A percentile compares a stretch with the other conserved stretches of the same genome.
phyloP scores from a whole-genome alignment of 2,888 invertebrate species.

The Troides helena region DNA sequence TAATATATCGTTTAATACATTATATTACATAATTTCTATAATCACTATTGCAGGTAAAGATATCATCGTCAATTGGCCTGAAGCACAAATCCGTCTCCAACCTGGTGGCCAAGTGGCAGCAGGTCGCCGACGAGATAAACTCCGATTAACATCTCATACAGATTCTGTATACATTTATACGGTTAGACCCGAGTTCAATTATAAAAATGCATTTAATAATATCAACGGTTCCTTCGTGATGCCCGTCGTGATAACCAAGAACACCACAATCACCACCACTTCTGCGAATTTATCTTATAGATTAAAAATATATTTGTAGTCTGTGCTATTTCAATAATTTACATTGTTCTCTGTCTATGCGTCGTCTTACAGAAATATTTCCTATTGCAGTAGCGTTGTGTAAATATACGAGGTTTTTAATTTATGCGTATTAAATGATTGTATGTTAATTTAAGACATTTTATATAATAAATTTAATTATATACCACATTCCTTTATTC shows the following conservation, averaged over 20 bases:
- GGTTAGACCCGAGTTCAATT: too few species aligned
- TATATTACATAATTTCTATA: too few species aligned
- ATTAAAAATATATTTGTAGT: not conserved
- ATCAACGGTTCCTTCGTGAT: too few species aligned
- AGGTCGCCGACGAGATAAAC: conserved; percentile 78
- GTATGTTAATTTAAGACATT: not conserved
- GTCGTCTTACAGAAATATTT: not conserved
- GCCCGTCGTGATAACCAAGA: too few species aligned
- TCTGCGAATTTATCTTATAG: not conserved
- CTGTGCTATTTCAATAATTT: not conserved
- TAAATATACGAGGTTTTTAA: not conserved
- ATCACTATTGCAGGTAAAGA: conserved; percentile 58
- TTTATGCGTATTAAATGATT: not conserved
- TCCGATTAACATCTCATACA: conserved; percentile 50
- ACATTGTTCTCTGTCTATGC: not conserved
- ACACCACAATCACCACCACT: too few species aligned
- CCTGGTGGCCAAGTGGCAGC: conserved; percentile 84
- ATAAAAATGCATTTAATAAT: too few species aligned
- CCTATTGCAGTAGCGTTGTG: not conserved
- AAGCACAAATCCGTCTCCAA: conserved; percentile 83
- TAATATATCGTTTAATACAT: too few species aligned
- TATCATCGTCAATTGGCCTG: conserved; percentile 69
- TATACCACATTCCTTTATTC: not conserved
- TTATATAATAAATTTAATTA: not conserved
- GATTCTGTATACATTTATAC: too few species aligned